A percentile compares a stretch with the other conserved stretches of the same genome.
Conservation (phyloP, 1,140 invertebrate species). For the Trachymyrmex cornetzi region DNA sequence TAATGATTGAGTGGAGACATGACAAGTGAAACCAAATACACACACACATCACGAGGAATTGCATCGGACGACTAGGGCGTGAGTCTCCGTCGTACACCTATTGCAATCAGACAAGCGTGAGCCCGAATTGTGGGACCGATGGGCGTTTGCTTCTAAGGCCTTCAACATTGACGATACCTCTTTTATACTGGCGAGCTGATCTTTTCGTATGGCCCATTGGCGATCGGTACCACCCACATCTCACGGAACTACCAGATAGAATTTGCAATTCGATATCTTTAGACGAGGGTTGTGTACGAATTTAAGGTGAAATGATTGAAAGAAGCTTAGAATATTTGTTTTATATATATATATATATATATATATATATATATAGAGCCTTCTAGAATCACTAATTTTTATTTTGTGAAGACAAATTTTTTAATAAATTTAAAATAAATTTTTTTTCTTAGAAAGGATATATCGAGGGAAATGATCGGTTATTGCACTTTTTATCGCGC, state of each 20-base stretch:
- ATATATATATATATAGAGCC: too few species aligned
- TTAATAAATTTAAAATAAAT: conserved; percentile 1
- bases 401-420: neutral
- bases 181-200: conserved; percentile 57
- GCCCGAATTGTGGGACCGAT: conserved; percentile 74
- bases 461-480: neutral
- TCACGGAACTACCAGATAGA: conserved; percentile 49
- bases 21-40: conserved; percentile 85
- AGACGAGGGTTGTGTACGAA: conserved; percentile 3
- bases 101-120: conserved; percentile 47
- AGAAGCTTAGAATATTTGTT: neutral
- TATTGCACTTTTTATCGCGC: neutral
- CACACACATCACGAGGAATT: conserved; percentile 29
- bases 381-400: neutral
- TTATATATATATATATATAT: too few species aligned
- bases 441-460: neutral
- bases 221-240: conserved; percentile 77
- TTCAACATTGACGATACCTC: conserved; percentile 68
- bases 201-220: conserved; percentile 59
- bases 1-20: conserved; percentile 85
- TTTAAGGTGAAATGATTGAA: conserved; percentile 39
- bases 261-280: conserved; percentile 62
- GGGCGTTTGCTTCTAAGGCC: conserved; percentile 79
- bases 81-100: conserved; percentile 63
- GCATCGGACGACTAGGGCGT: conserved; percentile 31